Base-by-base conservation (phyloP, 2,797 vertebrate species). In the Acipenser transmontanus region DNA sequence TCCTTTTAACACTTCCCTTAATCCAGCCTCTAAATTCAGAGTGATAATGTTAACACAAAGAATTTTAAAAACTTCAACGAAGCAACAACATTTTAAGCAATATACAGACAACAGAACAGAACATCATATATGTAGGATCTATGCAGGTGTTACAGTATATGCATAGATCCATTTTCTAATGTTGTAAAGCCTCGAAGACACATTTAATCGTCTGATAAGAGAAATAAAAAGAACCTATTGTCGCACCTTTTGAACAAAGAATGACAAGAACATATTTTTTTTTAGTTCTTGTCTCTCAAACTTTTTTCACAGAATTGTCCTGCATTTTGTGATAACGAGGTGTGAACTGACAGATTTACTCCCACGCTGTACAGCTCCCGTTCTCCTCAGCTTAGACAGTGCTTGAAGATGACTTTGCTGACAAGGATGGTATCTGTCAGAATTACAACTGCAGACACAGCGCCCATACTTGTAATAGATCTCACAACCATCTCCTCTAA, bases 351-450 rank as follows among this genome's bases (percentile, higher is more conserved):
- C 68, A 80, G 80, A 87, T 87, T 84, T 82, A 85, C 85, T 79
- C 73, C 76, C 76, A 76, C 72, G 76, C 81, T 80, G 76, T 69
- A 73, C 76, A 75, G 73, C 72, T 68, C 50, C 14, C 34, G 8
- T 13, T 52, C 17, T 72, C 69, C 69, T 67, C 1, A 68, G 78
- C 79, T 74, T 77, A 72, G 78, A 66, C 64, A 77, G 80, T 1
- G 54, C 7, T 74, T 70, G 78, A 81, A 85, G 85, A 88, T 88
- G 84, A 84, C 85, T 88, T 87, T 87, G 84, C 83, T 86, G 87
- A 88, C 85, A 87, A 86, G 82, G 75, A 2, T 64, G 57, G 72
- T 80, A 78, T 84, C 81, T 78, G 82, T 70, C 76, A 77, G 78
- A 78, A 82, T 80, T 76, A 77, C 75, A 69, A 47, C 20, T 13